Base-by-base conservation (phyloP, 2,113 vertebrate species). In the Motacilla alba region DNA sequence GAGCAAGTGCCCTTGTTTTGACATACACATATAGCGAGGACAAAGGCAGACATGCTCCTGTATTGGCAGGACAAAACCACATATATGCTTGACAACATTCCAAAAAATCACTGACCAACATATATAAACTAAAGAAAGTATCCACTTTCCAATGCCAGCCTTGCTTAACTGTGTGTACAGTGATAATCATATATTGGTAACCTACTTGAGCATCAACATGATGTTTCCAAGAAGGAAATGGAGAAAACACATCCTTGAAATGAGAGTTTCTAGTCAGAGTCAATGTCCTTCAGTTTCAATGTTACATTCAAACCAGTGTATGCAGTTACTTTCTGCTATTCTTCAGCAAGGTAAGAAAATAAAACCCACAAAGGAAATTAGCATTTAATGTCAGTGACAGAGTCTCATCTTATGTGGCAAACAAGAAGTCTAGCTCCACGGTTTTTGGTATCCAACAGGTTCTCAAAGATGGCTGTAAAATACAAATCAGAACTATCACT, bases 1-100 rank as follows among this genome's bases (percentile, higher is more conserved):
- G 19, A 70, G n/a, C 11, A 70, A 88, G 23, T 37, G 33, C 9
- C 14, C 21, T 64, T 28, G 2, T 62, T 81, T 23, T 68, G 33
- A 59, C 10, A 44, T 9, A 67, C 4, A 62, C 28, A 21, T 15
- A 49, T 1, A 67, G 23, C 4, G 3, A 21, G 15, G 17, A 70
- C 39, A 60, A 82, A 74, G 14, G 35, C 33, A 84, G 69, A 62
- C 10, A n/a, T 19, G 10, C 13, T 73, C 49, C 33, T 66, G 3
- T 18, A 47, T 10, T 62, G 37, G 24, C 12, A 75, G 60, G 31
- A 66, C 21, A 81, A 74, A 81, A 47, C 10, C 24, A 11, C 14
- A 52, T 7, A 9, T 18, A 24, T 21, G 27, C 24, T 20, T 44
- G 28, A 56, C n/a, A 60, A 23, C 0, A 0, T 28, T 28, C 2